These are phyloP conservation scores for Hypercompe scribonia DNA, from an alignment of 2,888 invertebrate species.

Conservation along the genomic window DNA sequence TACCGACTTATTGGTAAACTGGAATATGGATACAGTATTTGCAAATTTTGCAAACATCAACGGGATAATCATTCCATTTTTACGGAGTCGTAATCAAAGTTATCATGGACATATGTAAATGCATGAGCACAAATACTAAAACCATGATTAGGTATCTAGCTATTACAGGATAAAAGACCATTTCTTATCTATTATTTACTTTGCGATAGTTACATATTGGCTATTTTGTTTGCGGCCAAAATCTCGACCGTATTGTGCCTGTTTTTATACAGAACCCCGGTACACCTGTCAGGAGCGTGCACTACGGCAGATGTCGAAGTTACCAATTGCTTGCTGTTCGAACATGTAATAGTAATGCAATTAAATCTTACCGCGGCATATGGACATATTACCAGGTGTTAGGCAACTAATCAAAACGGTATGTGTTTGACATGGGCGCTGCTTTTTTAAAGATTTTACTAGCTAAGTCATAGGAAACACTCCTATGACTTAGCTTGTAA, in stretches of 20 bases:
- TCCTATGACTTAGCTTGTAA: too few relatives aligned
- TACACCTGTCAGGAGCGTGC: constrained; percentile 61
- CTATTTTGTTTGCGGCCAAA: constrained; percentile 8
- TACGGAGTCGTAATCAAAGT: not conserved
- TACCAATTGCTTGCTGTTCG: constrained; percentile 48
- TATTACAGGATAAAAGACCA: not conserved
- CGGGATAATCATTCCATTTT: not conserved
- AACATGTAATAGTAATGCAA: constrained; percentile 51
- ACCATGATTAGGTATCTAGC: not conserved
- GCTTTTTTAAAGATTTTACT: not conserved
- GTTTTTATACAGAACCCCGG: not conserved
- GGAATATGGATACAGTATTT: too few relatives aligned
- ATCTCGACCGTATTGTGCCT: not conserved
- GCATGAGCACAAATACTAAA: not conserved
- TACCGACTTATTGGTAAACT: too few relatives aligned
- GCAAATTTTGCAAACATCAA: too few relatives aligned
- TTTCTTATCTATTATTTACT: not conserved
- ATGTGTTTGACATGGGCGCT: not conserved
- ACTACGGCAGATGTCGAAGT: constrained; percentile 46
- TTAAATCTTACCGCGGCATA: constrained; percentile 59
- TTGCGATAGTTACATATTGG: constrained; percentile 1
- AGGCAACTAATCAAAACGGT: constrained; percentile 18
- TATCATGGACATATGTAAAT: not conserved
- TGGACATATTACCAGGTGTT: constrained; percentile 51
- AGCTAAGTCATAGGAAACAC: not conserved